Base-by-base conservation (phyloP, 1,140 invertebrate species). In the Drosophila ananassae region DNA sequence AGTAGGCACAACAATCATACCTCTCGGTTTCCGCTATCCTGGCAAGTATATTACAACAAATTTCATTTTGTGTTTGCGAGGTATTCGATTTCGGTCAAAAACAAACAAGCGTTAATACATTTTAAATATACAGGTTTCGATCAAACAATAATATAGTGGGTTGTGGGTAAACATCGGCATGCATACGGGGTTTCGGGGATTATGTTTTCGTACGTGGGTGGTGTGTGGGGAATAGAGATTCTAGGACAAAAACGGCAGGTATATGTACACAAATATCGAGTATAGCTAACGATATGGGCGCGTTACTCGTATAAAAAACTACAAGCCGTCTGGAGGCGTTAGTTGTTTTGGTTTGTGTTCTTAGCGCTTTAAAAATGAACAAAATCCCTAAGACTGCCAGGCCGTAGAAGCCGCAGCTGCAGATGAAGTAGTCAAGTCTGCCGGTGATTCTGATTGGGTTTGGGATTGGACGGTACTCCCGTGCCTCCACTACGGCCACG, bases 21-120 rank as follows among this genome's bases (percentile, higher is more conserved):
- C 87, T 92, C 85, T 90, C 81, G 77, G 82, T 90, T 89, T 92
- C 91, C 91, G 90, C 91, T 92, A 92, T 92, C 91, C 91, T 92
- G 91, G 77, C 77, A 92, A 89, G 79, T 81, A 92, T 90, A 84
- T 90, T 91, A 91, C 90, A 91, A 91, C 85, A 91, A 91, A 91
- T 85, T 90, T 80, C 74, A 81, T 91, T 90, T 91, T 91, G 84
- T 75, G 90, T 89, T 83, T 61, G 71, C 83, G 78, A 73, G 83
- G 74, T 76, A 67, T 89, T 89, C 74, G 77, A 85, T 67, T 90
- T 90, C 74, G 69, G 80, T 81, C 78, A 87, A 87, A 87, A 87
- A 87, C 83, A 85, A 84, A 84, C 77, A 82, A 87, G 82, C 82
- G 72, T 89, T 83, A 89, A 83, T 53, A 66, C 32, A 69, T 79